Evolutionary conservation across 2,113 vertebrate genomes (phyloP), one percentile per base, ranked within the genome.

Genomic region (Ptilorrhoa leucosticta): DNA sequence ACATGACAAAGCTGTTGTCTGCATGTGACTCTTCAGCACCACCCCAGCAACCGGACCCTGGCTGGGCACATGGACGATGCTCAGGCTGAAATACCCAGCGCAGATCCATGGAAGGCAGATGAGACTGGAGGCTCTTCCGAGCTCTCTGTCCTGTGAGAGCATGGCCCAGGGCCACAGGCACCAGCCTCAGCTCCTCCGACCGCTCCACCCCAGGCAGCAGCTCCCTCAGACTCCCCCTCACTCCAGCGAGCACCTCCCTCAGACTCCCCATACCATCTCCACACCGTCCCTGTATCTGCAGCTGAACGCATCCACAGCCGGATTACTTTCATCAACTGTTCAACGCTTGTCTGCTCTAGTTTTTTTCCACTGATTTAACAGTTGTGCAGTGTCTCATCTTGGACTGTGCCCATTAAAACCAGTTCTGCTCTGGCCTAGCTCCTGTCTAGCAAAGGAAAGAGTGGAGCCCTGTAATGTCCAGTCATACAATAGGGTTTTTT

Each of bases 271-370:
- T 3, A 11, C 33, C 39, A 23, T 1, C 42, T 44, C 28, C 33
- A 24, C 27, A 20, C 9, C 3, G 0, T 39, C 39, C 31, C 23
- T 60, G 12, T 45, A 18, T 51, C 45, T 48, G 28, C 26, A 22
- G 15, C 37, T 44, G 24, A 48, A 30, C 0, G 0, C 16, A 30
- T 2, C 7, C 37, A 48, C 28, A 30, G 35, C 16, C 30, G 11
- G 45, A 28, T 30, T 33, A 18, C 23, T 66, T 53, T 14, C 48
- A 80, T 31, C n/a, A n/a, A 1, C 30, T 20, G 4, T 48, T 61
- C 65, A 24, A 15, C 3, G 26, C 33, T 20, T 45, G n/a, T 26
- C 79, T 68, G 78, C 57, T 73, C 26, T 53, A 63, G n/a, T 6
- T 0, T 30, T 87, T 31, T 31, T 11, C 8, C 33, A 51, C 51